Percentiles rank a stretch among this genome's conserved stretches.
These are phyloP conservation scores for Eumacrocentrus americanus DNA, from an alignment of 2,888 invertebrate species.

Conservation along the genomic window DNA sequence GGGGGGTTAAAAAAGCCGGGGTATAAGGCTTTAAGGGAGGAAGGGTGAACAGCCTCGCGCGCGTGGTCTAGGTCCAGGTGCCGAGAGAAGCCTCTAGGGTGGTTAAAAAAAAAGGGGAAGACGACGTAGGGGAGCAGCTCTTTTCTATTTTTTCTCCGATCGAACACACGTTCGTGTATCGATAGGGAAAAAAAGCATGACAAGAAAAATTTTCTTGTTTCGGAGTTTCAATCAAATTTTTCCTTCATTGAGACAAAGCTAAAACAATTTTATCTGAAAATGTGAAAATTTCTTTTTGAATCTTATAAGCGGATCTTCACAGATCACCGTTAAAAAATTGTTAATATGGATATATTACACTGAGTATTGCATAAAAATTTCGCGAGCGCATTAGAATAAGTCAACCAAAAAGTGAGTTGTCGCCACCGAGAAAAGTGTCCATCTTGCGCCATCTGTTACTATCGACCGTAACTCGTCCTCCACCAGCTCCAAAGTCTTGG, in stretches of 20 bases:
- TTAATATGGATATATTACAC: slow-evolving; percentile 37
- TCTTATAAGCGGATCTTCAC: background rate
- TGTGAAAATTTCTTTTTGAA: background rate
- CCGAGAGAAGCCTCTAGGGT: slow-evolving; percentile 36
- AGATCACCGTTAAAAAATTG: background rate
- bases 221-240: background rate
- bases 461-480: too few species aligned
- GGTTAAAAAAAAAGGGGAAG: slow-evolving; percentile 35
- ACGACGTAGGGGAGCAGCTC: background rate
- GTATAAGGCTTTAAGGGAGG: slow-evolving; percentile 37
- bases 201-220: background rate
- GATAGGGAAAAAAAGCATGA: background rate
- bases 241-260: background rate
- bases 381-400: background rate
- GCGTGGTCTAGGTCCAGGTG: slow-evolving; percentile 45
- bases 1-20: slow-evolving; percentile 40
- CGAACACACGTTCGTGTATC: slow-evolving; percentile 3
- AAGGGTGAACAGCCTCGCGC: slow-evolving; percentile 48
- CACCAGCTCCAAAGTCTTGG: too few species aligned
- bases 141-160: slow-evolving; percentile 21
- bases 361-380: slow-evolving; percentile 13
- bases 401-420: background rate
- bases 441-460: slow-evolving; percentile 1
- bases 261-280: background rate
- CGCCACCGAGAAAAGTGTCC: background rate